Conservation (phyloP, 2,888 invertebrate species). For the Empis stercorea region DNA sequence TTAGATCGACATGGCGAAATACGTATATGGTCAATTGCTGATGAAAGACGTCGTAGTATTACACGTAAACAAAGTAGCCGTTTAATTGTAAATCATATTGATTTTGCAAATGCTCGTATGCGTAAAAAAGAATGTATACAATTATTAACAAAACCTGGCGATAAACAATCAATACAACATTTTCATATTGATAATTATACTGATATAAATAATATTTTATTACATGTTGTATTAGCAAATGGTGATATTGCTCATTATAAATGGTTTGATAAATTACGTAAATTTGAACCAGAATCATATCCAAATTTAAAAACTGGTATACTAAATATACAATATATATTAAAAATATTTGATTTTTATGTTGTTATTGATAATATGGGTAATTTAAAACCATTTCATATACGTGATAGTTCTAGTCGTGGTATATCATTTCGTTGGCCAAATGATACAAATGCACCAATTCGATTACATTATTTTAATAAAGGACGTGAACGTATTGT, state of each 20-base stretch:
- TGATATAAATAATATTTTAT: constrained; percentile 9
- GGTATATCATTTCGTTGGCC: constrained; percentile 17
- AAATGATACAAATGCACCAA: constrained; percentile 10
- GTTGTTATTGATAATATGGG: constrained; percentile 21
- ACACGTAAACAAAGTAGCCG: constrained; percentile 16
- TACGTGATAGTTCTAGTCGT: constrained; percentile 17
- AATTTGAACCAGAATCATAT: constrained; percentile 17
- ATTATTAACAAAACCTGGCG: constrained; percentile 3
- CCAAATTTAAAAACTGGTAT: constrained; percentile 17
- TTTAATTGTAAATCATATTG: constrained; percentile 10
- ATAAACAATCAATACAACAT: constrained; percentile 17
- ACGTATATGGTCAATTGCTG: constrained; percentile 27
- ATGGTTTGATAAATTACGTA: constrained; percentile 19
- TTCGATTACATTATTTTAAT: constrained; percentile 8
- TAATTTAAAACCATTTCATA: constrained; percentile 21
- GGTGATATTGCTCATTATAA: constrained; percentile 25
- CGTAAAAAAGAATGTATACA: constrained; percentile 7
- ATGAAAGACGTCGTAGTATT: constrained; percentile 18
- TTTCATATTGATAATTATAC: constrained; percentile 3
- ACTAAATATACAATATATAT: constrained; percentile 19
- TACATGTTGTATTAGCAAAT: constrained; percentile 24
- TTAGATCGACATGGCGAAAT: constrained; percentile 27
- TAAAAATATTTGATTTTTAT: constrained; percentile 23
- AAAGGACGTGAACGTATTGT: constrained; percentile 4
- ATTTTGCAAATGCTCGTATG: constrained; percentile 6